phyloP scores from a whole-genome alignment of 1,140 invertebrate species.

The Ditylenchus dipsaci region DNA sequence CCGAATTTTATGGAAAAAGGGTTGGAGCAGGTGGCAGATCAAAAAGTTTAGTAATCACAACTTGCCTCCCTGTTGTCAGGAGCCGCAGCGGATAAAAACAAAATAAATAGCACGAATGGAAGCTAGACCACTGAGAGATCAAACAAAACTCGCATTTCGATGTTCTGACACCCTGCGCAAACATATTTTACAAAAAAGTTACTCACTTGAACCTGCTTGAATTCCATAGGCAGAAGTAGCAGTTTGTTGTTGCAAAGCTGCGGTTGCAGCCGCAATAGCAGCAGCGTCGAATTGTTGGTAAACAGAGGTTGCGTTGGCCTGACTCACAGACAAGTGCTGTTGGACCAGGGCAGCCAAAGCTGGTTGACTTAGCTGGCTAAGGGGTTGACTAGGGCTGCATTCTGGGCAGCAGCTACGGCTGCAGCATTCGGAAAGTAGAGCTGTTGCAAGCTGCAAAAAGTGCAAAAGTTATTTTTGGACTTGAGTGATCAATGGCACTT shows the following conservation, averaged over 20 bases:
- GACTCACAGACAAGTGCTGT: slow-evolving; percentile 1
- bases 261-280: not conserved
- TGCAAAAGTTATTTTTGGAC: too few species aligned
- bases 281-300: slow-evolving; percentile 2
- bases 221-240: not conserved
- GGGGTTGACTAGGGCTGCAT: not conserved
- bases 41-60: too few species aligned
- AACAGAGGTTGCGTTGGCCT: not conserved
- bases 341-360: not conserved
- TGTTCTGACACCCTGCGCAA: too few species aligned
- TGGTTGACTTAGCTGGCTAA: not conserved
- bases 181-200: too few species aligned
- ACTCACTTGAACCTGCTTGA: not conserved
- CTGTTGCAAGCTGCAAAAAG: slow-evolving; percentile 1
- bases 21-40: too few species aligned
- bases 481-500: too few species aligned
- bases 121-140: too few species aligned
- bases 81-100: too few species aligned
- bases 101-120: too few species aligned
- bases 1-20: too few species aligned
- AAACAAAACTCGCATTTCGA: too few species aligned
- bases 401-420: not conserved
- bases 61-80: too few species aligned
- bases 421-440: not conserved
- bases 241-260: not conserved